Percentiles rank a stretch among this genome's conserved stretches.
These are phyloP conservation scores for Mesochorus sp. DNA, from an alignment of 2,888 invertebrate species.

Conservation along the genomic window DNA sequence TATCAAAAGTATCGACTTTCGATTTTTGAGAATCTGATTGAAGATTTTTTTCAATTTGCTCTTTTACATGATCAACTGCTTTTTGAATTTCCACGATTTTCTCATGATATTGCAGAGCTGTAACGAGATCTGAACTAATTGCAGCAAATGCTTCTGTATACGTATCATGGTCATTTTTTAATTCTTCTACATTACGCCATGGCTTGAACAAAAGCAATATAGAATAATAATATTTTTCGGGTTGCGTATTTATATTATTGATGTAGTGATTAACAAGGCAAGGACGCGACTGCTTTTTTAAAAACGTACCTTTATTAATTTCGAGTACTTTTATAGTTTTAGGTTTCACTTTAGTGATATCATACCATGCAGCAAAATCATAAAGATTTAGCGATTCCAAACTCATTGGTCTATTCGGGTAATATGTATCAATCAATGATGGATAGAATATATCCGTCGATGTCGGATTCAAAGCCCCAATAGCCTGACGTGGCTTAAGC, in stretches of 20 bases:
- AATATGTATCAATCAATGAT: not conserved
- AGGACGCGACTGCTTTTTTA: constrained; percentile 63
- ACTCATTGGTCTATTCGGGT: not conserved
- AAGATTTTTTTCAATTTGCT: constrained; percentile 60
- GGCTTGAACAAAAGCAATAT: constrained; percentile 67
- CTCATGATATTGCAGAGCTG: constrained; percentile 59
- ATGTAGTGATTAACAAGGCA: constrained; percentile 67
- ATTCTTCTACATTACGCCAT: constrained; percentile 59
- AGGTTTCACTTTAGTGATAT: too few species aligned
- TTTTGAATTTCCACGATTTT: constrained; percentile 31
- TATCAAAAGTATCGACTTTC: constrained; percentile 62
- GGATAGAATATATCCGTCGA: not conserved
- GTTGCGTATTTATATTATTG: constrained; percentile 51
- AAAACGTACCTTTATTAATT: constrained; percentile 48
- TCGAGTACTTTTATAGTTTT: not conserved
- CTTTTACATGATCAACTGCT: constrained; percentile 41
- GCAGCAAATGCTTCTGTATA: constrained; percentile 57
- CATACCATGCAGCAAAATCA: not conserved
- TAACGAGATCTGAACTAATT: constrained; percentile 46
- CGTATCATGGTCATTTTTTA: constrained; percentile 42
- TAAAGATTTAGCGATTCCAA: not conserved
- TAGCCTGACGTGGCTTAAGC: not conserved
- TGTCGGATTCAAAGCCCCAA: not conserved
- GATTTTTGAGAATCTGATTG: constrained; percentile 56
- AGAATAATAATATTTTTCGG: constrained; percentile 66